Evolutionary conservation across 1,140 invertebrate species (phyloP).

Genomic region (Acyrthosiphon pisum): DNA sequence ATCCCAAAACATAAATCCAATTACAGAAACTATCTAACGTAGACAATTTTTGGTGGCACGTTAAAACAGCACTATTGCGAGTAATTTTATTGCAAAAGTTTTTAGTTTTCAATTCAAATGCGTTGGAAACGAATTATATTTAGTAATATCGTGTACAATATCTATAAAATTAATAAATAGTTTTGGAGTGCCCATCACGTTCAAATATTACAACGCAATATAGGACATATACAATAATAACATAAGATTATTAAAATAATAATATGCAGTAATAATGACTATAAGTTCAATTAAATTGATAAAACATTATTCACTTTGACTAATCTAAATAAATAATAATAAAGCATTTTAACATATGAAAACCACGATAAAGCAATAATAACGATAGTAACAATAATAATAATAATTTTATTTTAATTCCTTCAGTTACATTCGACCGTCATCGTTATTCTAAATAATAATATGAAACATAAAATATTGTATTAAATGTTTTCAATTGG

Average conservation of each 20-base stretch:
- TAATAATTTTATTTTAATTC: neutral
- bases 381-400: neutral
- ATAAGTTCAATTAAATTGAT: too few species aligned
- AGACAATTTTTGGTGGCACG: neutral
- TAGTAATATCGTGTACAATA: slow-evolving; percentile 9
- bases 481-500: neutral
- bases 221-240: too few species aligned
- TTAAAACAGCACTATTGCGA: neutral
- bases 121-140: neutral
- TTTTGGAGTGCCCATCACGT: too few species aligned
- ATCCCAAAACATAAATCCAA: neutral
- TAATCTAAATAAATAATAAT: neutral
- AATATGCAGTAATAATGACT: too few species aligned
- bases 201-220: too few species aligned
- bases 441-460: neutral
- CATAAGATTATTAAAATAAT: too few species aligned
- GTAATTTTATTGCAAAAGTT: slow-evolving; percentile 26
- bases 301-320: neutral
- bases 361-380: neutral
- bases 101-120: slow-evolving; percentile 11
- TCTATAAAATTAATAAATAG: neutral
- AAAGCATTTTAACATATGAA: neutral
- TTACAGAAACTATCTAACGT: neutral
- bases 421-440: neutral
- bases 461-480: neutral